Evolutionary conservation across 2,797 vertebrate species (phyloP).

Genomic region (Decapterus maruadsi): DNA sequence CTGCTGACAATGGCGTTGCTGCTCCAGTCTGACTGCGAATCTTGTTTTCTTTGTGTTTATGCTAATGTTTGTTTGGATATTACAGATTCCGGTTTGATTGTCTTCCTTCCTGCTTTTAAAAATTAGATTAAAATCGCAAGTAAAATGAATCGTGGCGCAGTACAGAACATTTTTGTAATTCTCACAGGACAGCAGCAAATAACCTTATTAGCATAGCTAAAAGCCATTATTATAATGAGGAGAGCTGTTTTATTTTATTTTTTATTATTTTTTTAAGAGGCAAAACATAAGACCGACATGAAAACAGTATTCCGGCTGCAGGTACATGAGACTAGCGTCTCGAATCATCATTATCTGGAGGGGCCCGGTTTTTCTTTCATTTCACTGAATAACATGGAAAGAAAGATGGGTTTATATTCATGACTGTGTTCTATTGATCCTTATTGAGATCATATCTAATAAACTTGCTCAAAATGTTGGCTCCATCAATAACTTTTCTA

Average conservation of each 20-base stretch:
- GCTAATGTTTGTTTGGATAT: conserved; percentile 86
- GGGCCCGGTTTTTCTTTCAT: background rate
- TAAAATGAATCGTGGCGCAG: conserved; percentile 76
- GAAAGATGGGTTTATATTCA: background rate
- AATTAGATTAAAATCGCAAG: conserved; percentile 82
- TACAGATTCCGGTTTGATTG: conserved; percentile 82
- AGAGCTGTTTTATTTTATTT: conserved; percentile 11
- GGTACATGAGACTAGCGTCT: conserved; percentile 38
- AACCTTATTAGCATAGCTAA: conserved; percentile 86
- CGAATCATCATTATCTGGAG: conserved; percentile 52
- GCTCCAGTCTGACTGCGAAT: conserved; percentile 77
- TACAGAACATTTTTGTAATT: conserved; percentile 74
- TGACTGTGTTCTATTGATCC: background rate
- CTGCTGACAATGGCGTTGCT: conserved; percentile 72
- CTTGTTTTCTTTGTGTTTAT: conserved; percentile 85
- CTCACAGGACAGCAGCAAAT: conserved; percentile 82
- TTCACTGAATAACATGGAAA: background rate
- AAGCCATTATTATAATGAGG: conserved; percentile 84
- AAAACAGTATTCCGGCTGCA: conserved; percentile 61
- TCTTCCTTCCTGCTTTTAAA: conserved; percentile 80
- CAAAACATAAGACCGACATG: conserved; percentile 69
- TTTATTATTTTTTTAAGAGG: conserved; percentile 45
- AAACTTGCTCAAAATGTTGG: background rate
- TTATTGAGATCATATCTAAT: background rate
- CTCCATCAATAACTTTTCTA: too few species aligned